Percentiles rank a stretch among this genome's conserved stretches.
Evolutionary conservation across 1,140 invertebrate genomes (phyloP).

Genomic region (Heterodera carotae): DNA sequence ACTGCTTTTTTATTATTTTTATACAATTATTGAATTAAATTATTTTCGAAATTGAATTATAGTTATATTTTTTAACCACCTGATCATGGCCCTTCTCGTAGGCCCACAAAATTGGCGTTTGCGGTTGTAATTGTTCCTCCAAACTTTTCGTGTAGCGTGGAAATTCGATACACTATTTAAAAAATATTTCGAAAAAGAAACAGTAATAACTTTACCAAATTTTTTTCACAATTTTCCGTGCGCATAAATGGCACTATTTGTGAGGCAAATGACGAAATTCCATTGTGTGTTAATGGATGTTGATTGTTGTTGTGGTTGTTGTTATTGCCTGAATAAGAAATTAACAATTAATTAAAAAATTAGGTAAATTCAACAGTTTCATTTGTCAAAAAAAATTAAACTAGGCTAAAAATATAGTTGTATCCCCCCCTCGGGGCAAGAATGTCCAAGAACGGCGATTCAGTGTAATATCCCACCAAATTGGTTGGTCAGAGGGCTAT

Average conservation of each 20-base stretch:
- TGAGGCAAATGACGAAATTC: slow-evolving; percentile 33
- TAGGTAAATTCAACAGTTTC: background rate
- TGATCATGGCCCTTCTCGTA: slow-evolving; percentile 69
- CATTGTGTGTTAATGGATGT: slow-evolving; percentile 14
- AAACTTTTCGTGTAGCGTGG: slow-evolving; percentile 45
- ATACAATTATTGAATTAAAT: background rate
- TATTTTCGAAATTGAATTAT: background rate
- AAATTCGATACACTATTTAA: slow-evolving; percentile 22
- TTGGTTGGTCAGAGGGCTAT: slow-evolving; percentile 30
- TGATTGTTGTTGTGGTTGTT: background rate
- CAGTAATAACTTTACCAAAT: background rate
- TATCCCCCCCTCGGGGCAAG: no score
- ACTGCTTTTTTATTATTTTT: no score
- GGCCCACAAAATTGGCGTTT: slow-evolving; percentile 69
- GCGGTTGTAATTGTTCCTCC: slow-evolving; percentile 65
- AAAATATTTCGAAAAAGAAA: background rate
- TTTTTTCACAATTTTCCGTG: slow-evolving; percentile 24
- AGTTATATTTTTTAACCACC: background rate
- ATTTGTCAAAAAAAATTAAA: slow-evolving; percentile 16
- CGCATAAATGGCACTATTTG: slow-evolving; percentile 30
- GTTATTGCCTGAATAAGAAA: background rate
- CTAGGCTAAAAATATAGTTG: no score
- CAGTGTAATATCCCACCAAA: slow-evolving; percentile 8
- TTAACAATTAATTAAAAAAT: slow-evolving; percentile 32
- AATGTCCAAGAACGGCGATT: no score